These are phyloP conservation scores for Trochalopteron elliotii DNA, from an alignment of 2,113 vertebrate genomes.

Conservation along the genomic window DNA sequence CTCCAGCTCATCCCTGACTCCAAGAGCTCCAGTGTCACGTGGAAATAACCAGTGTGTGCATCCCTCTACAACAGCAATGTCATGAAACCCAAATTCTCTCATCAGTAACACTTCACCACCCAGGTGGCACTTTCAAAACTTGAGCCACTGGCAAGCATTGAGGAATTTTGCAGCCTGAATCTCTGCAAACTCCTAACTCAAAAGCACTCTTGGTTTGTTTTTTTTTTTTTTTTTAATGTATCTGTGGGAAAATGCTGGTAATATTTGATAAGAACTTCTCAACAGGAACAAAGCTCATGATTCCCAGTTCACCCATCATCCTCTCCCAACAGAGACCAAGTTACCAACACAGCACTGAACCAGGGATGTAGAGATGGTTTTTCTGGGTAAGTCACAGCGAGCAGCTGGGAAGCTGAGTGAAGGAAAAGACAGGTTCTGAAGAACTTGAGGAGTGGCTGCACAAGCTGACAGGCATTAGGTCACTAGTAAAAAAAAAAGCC, in stretches of 20 bases:
- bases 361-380: background rate
- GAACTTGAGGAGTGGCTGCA: background rate
- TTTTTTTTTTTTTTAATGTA: background rate
- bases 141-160: background rate
- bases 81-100: background rate
- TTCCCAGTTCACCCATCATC: background rate
- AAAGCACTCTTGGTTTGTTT: background rate
- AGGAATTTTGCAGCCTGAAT: background rate
- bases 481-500: background rate
- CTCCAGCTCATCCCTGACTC: background rate
- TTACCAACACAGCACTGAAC: background rate
- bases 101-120: rapidly evolving
- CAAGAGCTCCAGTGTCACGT: rapidly evolving
- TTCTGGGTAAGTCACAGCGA: background rate
- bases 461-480: background rate
- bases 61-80: background rate
- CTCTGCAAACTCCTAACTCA: background rate
- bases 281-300: background rate
- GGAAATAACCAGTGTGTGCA: too few relatives aligned
- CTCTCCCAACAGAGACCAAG: background rate
- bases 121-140: background rate
- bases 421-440: background rate
- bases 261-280: background rate
- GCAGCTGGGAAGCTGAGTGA: background rate
- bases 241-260: background rate